These are phyloP conservation scores for Nipponacmea schrenckii DNA, from an alignment of 2,888 invertebrate species.

Conservation along the genomic window DNA sequence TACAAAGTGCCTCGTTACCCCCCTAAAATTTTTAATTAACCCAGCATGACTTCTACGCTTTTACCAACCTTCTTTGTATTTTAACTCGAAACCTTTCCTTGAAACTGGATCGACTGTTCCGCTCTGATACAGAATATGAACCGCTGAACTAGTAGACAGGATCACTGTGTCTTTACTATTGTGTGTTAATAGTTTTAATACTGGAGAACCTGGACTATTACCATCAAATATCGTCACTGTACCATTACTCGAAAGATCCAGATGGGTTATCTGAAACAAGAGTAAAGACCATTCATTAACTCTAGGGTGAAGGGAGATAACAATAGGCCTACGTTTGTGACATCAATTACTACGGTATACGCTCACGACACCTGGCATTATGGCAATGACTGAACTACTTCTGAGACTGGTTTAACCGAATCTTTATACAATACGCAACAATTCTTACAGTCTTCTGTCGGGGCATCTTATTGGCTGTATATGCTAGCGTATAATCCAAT, in stretches of 20 bases:
- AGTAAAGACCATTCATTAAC: too few relatives aligned
- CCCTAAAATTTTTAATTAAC: background rate
- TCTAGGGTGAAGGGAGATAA: too few relatives aligned
- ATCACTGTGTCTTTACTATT: slow-evolving; percentile 76
- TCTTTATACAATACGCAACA: too few relatives aligned
- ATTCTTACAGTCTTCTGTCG: too few relatives aligned
- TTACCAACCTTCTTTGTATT: slow-evolving; percentile 78
- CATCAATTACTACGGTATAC: too few relatives aligned
- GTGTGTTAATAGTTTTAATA: slow-evolving; percentile 80
- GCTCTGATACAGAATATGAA: slow-evolving; percentile 91
- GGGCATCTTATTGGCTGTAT: too few relatives aligned
- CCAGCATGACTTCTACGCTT: background rate
- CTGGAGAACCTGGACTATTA: slow-evolving; percentile 83
- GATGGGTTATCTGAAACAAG: slow-evolving; percentile 60
- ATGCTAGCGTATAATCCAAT: too few relatives aligned
- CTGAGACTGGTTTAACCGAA: too few relatives aligned
- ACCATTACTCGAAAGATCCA: slow-evolving; percentile 72
- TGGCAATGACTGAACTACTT: too few relatives aligned
- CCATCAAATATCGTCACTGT: slow-evolving; percentile 92
- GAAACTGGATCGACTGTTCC: slow-evolving; percentile 78
- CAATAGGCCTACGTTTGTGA: too few relatives aligned
- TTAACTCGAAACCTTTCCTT: slow-evolving; percentile 85
- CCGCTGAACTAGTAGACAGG: slow-evolving; percentile 86
- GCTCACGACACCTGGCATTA: too few relatives aligned
- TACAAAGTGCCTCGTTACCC: too few relatives aligned